These are phyloP conservation scores for Acanthosoma haemorrhoidale DNA, from an alignment of 2,888 invertebrate species.

Conservation along the genomic window DNA sequence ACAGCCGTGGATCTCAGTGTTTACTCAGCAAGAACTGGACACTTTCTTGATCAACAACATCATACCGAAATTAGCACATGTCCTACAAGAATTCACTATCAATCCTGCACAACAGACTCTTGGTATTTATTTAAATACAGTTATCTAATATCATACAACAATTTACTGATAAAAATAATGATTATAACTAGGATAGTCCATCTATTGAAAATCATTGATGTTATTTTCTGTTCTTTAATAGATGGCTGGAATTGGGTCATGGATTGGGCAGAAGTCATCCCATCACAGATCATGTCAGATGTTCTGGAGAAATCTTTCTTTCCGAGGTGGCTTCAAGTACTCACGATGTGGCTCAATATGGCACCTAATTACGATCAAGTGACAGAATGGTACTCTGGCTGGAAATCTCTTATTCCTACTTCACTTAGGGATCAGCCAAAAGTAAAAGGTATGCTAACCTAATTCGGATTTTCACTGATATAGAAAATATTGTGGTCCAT, in stretches of 20 bases:
- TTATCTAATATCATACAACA: neutral
- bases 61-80: constrained; percentile 73
- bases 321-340: constrained; percentile 82
- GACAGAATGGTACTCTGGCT: constrained; percentile 73
- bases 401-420: constrained; percentile 54
- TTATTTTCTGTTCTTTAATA: constrained; percentile 43
- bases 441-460: constrained; percentile 58
- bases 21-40: constrained; percentile 69
- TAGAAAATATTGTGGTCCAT: no score
- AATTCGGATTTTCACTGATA: no score
- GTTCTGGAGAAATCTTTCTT: constrained; percentile 85
- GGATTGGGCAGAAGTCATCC: constrained; percentile 85
- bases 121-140: constrained; percentile 45
- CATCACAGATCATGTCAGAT: constrained; percentile 71
- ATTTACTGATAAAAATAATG: neutral
- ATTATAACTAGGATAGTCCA: neutral
- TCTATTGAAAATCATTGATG: neutral
- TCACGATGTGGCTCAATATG: constrained; percentile 86
- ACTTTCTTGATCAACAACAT: constrained; percentile 80
- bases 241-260: constrained; percentile 93
- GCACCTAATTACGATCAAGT: constrained; percentile 86
- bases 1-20: constrained; percentile 78
- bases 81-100: constrained; percentile 58
- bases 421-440: constrained; percentile 52
- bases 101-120: constrained; percentile 69